Conservation (phyloP, 2,113 vertebrate species). For the Crypturellus undulatus region DNA sequence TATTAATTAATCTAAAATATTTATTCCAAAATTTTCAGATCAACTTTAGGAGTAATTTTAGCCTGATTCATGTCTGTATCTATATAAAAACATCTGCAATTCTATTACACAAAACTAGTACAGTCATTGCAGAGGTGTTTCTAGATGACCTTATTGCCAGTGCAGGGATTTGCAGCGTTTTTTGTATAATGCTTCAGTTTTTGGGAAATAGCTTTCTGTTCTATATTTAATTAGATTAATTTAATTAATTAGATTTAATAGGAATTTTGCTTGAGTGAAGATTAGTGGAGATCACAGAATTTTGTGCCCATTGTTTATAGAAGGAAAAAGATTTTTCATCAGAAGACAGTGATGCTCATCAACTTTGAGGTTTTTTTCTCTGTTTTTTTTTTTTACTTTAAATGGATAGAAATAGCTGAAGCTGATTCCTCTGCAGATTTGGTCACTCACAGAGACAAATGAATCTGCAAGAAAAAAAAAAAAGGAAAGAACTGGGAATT, state of each 20-base stretch:
- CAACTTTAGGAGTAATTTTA: conserved; percentile 24
- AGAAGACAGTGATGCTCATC: accelerated
- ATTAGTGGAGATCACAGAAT: neutral
- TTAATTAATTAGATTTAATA: neutral
- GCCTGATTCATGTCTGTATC: conserved; percentile 5
- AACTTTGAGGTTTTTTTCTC: neutral
- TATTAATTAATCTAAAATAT: conserved; percentile 44
- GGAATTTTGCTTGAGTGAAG: neutral
- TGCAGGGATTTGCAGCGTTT: neutral
- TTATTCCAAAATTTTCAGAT: conserved; percentile 28
- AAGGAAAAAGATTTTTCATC: neutral
- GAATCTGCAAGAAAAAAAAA: neutral
- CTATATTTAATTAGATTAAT: neutral
- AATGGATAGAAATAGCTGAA: neutral
- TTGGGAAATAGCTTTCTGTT: neutral
- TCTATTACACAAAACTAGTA: neutral
- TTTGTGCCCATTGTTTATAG: neutral
- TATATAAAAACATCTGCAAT: neutral
- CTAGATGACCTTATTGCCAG: neutral
- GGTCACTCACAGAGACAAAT: neutral
- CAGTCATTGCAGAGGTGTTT: neutral
- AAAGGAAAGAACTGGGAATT: neutral
- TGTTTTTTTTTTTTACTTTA: neutral
- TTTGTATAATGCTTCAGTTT: neutral
- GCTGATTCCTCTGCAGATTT: neutral